Conservation (phyloP, 1,140 invertebrate species). For the Anagrus nilaparvatae region DNA sequence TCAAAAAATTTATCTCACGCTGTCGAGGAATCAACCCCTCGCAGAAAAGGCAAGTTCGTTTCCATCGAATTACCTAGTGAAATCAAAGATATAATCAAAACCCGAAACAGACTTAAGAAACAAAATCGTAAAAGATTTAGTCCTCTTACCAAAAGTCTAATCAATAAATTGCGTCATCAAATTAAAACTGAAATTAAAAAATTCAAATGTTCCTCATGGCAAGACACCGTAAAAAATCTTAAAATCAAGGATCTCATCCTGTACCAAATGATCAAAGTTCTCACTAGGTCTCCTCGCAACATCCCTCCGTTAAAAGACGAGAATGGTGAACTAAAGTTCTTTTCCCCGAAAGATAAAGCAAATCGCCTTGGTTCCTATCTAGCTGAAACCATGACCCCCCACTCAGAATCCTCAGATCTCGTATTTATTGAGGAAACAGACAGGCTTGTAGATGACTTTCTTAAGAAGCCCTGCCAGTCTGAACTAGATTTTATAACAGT, state of each 20-base stretch:
- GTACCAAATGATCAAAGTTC: constrained; percentile 5
- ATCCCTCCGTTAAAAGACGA: background rate
- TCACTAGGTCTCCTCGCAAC: background rate
- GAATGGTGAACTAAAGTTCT: background rate
- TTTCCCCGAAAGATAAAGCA: constrained; percentile 4
- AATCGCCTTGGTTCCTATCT: no score
- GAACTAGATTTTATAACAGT: background rate
- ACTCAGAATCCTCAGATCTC: background rate
- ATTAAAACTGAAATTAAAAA: constrained; percentile 2
- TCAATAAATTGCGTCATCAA: background rate
- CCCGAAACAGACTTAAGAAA: constrained; percentile 1
- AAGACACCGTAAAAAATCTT: background rate
- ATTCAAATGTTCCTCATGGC: background rate
- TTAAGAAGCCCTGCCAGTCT: background rate
- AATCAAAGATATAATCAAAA: constrained; percentile 1
- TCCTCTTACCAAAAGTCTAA: background rate
- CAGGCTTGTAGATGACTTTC: background rate
- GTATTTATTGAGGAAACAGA: background rate
- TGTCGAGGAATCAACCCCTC: background rate
- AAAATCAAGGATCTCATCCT: constrained; percentile 7
- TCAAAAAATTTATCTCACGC: background rate
- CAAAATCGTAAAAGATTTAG: background rate
- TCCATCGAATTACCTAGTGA: background rate
- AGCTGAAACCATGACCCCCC: constrained; percentile 5
- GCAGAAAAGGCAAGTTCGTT: background rate